phyloP scores from a whole-genome alignment of 2,797 vertebrate species.

The Enoplosus armatus region DNA sequence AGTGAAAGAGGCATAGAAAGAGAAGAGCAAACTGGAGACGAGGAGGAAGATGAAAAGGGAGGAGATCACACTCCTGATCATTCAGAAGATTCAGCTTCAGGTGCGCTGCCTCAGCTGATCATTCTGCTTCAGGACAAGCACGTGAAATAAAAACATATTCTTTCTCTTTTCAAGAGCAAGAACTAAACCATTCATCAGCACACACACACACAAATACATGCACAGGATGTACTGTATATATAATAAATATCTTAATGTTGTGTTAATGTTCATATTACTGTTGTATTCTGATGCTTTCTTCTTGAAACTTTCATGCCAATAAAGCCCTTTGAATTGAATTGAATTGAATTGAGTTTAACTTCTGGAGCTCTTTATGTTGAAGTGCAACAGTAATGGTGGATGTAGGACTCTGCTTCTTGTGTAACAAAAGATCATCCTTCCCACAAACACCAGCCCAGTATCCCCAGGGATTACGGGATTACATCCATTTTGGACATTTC shows the following conservation, averaged over 20 bases:
- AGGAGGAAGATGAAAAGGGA: constrained; percentile 19
- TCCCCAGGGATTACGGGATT: background rate
- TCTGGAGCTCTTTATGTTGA: constrained; percentile 4
- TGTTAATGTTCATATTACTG: too few species aligned
- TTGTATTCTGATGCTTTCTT: too few species aligned
- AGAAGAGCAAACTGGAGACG: background rate
- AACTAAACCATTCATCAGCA: too few species aligned
- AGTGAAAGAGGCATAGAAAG: background rate
- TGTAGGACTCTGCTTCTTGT: background rate
- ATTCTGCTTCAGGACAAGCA: background rate
- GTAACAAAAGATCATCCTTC: background rate
- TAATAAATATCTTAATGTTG: too few species aligned
- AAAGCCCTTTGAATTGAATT: too few species aligned
- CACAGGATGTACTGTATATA: too few species aligned
- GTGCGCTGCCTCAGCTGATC: background rate
- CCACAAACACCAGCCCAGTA: background rate
- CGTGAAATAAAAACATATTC: background rate
- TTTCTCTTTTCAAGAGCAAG: background rate
- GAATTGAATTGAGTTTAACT: too few species aligned
- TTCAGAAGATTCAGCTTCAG: constrained; percentile 5
- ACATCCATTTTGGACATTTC: background rate
- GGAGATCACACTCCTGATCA: background rate
- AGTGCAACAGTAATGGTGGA: constrained; percentile 9
- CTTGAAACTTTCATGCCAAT: too few species aligned
- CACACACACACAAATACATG: too few species aligned